These are phyloP conservation scores for Gymnoscopelus braueri DNA, from an alignment of 2,797 vertebrate species.

Conservation along the genomic window DNA sequence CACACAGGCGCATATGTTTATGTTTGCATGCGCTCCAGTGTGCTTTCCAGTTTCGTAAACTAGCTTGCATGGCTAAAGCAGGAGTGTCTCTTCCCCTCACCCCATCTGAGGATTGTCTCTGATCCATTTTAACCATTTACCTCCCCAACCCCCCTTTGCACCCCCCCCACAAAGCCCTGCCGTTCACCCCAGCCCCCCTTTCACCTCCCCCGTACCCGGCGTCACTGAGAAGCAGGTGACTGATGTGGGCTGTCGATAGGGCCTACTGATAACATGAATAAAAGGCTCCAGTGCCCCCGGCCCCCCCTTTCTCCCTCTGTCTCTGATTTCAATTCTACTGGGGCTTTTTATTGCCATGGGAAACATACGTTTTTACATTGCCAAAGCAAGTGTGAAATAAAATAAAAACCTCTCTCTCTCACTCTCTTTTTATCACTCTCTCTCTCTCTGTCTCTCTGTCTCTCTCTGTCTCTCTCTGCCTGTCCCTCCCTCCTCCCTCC, in stretches of 20 bases:
- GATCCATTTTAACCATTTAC: constrained; percentile 87
- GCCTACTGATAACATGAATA: constrained; percentile 80
- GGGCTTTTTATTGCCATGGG: no score
- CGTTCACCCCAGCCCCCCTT: constrained; percentile 33
- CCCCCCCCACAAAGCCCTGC: constrained; percentile 32
- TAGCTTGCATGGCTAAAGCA: constrained; percentile 56
- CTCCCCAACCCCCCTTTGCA: constrained; percentile 46
- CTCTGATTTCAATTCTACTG: constrained; percentile 8
- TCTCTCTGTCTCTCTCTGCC: constrained; percentile 37
- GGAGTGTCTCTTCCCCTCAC: constrained; percentile 59
- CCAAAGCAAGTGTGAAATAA: no score
- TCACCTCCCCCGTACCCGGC: constrained; percentile 51
- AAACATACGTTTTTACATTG: no score
- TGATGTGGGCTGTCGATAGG: constrained; percentile 88
- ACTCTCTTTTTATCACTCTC: constrained; percentile 50
- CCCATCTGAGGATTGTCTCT: constrained; percentile 80
- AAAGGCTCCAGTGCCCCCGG: constrained; percentile 57
- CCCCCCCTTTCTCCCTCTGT: constrained; percentile 46
- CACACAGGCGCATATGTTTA: constrained; percentile 5
- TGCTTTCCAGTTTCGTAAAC: neutral
- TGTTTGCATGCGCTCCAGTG: neutral
- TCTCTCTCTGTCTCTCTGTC: constrained; percentile 34
- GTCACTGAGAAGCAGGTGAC: constrained; percentile 86
- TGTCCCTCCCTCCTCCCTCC: constrained; percentile 28
- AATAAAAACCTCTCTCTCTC: constrained; percentile 36